Conservation (phyloP, 2,797 vertebrate species). For the Diplodus puntazzo region DNA sequence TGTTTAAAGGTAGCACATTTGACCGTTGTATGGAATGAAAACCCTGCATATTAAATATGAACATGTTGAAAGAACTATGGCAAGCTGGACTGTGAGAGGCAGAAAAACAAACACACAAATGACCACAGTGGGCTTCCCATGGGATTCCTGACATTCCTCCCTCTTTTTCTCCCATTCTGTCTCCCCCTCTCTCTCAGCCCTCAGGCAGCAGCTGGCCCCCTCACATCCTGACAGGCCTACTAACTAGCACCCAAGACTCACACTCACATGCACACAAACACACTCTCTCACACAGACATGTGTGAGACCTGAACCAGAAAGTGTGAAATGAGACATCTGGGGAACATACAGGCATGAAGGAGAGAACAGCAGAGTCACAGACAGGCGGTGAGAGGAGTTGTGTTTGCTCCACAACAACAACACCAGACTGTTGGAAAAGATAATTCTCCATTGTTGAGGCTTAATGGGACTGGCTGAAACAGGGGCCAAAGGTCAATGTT, state of each 20-base stretch:
- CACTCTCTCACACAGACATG: conserved; percentile 33
- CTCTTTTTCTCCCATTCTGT: conserved; percentile 40
- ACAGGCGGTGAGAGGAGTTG: conserved; percentile 39
- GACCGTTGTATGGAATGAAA: neutral
- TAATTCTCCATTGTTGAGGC: conserved; percentile 65
- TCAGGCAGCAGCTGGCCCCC: conserved; percentile 72
- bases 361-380: conserved; percentile 21
- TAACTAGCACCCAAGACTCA: conserved; percentile 51
- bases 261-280: conserved; percentile 20
- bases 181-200: conserved; percentile 48
- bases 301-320: conserved; percentile 48
- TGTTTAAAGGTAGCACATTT: neutral
- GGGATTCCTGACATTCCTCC: conserved; percentile 80
- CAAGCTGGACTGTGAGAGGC: conserved; percentile 26
- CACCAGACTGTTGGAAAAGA: conserved; percentile 50
- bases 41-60: neutral
- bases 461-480: conserved; percentile 35
- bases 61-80: conserved; percentile 5
- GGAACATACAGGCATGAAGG: conserved; percentile 34
- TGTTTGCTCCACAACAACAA: conserved; percentile 46
- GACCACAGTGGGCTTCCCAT: conserved; percentile 66
- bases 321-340: conserved; percentile 65
- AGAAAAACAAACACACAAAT: conserved; percentile 62
- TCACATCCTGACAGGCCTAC: conserved; percentile 70
- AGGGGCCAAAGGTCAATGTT: conserved; percentile 62